Percentiles rank a stretch among this genome's conserved stretches.
Conservation (phyloP, 2,113 vertebrate species). For the Oncorhynchus masou region DNA sequence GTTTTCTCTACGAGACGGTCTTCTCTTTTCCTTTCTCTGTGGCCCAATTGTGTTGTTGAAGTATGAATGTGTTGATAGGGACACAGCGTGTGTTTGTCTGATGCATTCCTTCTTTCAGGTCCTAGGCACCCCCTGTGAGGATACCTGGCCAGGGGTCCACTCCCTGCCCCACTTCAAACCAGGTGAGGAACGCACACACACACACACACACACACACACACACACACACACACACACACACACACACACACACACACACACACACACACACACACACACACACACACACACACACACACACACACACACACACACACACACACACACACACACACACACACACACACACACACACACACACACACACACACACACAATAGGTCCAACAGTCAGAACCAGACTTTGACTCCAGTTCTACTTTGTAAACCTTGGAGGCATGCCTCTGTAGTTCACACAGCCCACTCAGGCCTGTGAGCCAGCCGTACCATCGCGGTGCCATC, state of each 20-base stretch:
- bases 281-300: neutral
- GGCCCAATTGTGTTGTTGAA: too few relatives aligned
- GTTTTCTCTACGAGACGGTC: too few relatives aligned
- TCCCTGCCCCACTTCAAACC: constrained; percentile 93
- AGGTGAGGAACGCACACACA: constrained; percentile 71
- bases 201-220: too few relatives aligned
- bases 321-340: neutral
- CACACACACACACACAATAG: too few relatives aligned
- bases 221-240: rapidly evolving
- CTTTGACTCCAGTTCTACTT: too few relatives aligned
- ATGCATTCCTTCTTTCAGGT: constrained; percentile 68
- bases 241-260: neutral
- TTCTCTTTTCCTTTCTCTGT: too few relatives aligned
- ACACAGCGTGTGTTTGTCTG: neutral
- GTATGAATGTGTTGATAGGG: neutral
- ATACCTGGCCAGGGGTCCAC: constrained; percentile 90
- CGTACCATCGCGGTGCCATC: too few relatives aligned
- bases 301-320: neutral
- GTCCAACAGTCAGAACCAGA: constrained; percentile 27
- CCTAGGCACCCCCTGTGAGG: constrained; percentile 91
- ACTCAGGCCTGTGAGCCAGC: too few relatives aligned
- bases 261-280: rapidly evolving
- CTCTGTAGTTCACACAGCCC: neutral
- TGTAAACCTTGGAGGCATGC: too few relatives aligned
- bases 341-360: too few relatives aligned